phyloP scores from a whole-genome alignment of 2,113 vertebrate genomes.

The Gnathonemus echidnorhynchus region DNA sequence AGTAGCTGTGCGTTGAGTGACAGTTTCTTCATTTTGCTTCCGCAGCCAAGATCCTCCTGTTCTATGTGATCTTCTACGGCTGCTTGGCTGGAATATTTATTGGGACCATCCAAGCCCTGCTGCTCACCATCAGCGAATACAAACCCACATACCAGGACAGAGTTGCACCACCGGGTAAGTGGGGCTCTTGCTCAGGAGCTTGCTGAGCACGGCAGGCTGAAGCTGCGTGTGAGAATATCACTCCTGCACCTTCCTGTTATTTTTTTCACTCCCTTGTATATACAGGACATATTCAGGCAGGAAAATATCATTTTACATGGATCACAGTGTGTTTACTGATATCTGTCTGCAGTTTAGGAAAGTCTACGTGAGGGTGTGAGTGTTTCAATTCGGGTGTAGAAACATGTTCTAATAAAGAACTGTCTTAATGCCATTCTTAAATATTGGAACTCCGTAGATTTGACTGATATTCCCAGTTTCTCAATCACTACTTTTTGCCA shows the following conservation, averaged over 20 bases:
- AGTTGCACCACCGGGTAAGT: slow-evolving; percentile 92
- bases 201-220: background rate
- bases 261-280: background rate
- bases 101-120: slow-evolving; percentile 92
- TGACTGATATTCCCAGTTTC: background rate
- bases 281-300: background rate
- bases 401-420: background rate
- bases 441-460: background rate
- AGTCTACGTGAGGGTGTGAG: background rate
- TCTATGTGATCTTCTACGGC: slow-evolving; percentile 95
- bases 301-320: background rate
- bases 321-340: background rate
- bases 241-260: background rate
- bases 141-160: slow-evolving; percentile 96
- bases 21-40: slow-evolving; percentile 11
- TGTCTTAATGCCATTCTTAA: background rate
- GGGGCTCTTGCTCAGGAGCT: background rate
- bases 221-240: background rate
- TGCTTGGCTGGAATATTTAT: slow-evolving; percentile 96
- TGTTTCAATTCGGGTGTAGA: background rate
- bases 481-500: background rate
- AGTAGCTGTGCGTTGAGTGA: background rate
- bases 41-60: slow-evolving; percentile 89
- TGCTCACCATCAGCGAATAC: slow-evolving; percentile 85
- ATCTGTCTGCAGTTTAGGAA: background rate